Evolutionary conservation across 2,113 vertebrate species (phyloP), one percentile per base, ranked within the genome.

Genomic region (Turnix velox): DNA sequence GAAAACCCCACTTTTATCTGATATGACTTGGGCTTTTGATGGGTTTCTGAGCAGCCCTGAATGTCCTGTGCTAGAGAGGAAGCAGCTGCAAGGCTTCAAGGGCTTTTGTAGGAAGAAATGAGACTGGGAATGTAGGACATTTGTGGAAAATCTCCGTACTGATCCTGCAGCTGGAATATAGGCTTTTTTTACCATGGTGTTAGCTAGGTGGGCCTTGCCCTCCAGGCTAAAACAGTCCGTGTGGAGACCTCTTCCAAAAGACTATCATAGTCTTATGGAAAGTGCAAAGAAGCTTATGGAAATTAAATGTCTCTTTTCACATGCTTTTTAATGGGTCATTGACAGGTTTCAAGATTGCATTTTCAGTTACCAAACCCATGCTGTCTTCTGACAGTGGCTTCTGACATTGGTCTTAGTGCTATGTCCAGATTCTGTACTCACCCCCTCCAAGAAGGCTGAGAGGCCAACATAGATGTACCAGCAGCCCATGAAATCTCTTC

Each of bases 21-120:
- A 75, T 79, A 82, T 58, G 54, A 61, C 51, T 43, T 16, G 55
- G 39, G 31, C 1, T 30, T 84, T 62, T 25, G 42, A 51, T 18
- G 45, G 35, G 27, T 86, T 95, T 88, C 84, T 92, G 87, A 88
- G 54, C 68, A 84, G 72, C 72, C 39, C 46, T 66, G 42, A 87
- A 78, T 0, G 1, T 62, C 35, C 19, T 63, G 19, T 5, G 9
- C n/a, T 71, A 45, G 39, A 67, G 17, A 71, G 57, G 39, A 86
- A 83, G 43, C 33, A 84, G 88, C 92, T 93, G 88, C 57, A 69
- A 84, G 25, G 24, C 40, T 81, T 95, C 52, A 88, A 55, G 33
- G 78, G 37, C 35, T 87, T 78, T 84, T 79, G 25, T 66, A 76
- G 31, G 58, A 94, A 92, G 57, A 33, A 93, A 45, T 40, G 73